These are phyloP conservation scores for Catocala sponsa DNA, from an alignment of 2,888 invertebrate species.

Conservation along the genomic window DNA sequence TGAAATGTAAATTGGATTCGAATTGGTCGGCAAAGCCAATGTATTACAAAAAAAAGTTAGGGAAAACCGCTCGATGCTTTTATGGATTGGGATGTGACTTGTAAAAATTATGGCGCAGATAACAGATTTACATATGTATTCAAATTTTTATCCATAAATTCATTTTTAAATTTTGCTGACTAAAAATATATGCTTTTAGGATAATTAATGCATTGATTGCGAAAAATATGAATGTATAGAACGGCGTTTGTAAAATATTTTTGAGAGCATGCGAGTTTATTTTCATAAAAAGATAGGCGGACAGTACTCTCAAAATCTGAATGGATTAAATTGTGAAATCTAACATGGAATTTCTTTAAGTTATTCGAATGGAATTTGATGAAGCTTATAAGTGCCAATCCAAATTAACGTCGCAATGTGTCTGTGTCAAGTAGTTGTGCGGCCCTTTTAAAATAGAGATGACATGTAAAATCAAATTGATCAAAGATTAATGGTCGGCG, in stretches of 20 bases:
- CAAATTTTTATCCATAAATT: constrained; percentile 20
- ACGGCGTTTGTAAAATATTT: no score
- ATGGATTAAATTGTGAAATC: no score
- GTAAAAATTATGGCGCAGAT: constrained; percentile 60
- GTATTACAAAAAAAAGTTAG: constrained; percentile 70
- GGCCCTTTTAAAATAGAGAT: no score
- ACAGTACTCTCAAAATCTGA: no score
- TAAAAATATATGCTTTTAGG: neutral
- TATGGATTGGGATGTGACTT: constrained; percentile 64
- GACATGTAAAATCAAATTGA: constrained; percentile 18
- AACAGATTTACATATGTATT: constrained; percentile 44
- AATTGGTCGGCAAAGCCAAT: constrained; percentile 79
- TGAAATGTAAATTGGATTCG: constrained; percentile 83
- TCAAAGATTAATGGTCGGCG: constrained; percentile 29
- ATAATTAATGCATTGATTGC: neutral
- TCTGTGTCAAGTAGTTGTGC: no score
- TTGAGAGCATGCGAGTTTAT: no score
- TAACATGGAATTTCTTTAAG: no score
- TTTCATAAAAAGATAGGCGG: no score
- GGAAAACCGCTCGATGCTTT: constrained; percentile 63
- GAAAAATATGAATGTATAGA: no score
- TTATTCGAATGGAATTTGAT: no score
- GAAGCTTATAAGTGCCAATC: no score
- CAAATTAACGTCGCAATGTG: no score
- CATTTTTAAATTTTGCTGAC: constrained; percentile 7